Conservation (phyloP, 2,888 invertebrate genomes). For the Reticulitermes lucifugus region DNA sequence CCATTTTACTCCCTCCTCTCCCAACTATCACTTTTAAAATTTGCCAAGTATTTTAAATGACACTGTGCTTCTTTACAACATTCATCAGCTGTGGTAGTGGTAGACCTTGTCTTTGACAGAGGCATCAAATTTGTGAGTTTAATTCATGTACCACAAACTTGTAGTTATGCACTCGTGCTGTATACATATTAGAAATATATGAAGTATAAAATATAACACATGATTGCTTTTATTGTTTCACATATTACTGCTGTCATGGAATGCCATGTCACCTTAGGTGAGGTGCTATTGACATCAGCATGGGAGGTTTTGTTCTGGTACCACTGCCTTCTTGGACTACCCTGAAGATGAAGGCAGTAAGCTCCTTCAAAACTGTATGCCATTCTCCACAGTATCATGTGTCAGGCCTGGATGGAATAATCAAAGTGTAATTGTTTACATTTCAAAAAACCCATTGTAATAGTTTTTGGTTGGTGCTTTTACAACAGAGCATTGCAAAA, state of each 20-base stretch:
- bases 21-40: constrained; percentile 25
- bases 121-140: constrained; percentile 47
- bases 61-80: constrained; percentile 45
- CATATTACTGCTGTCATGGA: not conserved
- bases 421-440: no score
- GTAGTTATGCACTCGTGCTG: constrained; percentile 52
- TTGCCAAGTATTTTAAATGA: constrained; percentile 42
- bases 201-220: constrained; percentile 37
- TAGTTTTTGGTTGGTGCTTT: no score
- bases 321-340: no score
- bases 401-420: no score
- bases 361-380: no score
- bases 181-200: constrained; percentile 52
- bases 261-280: not conserved
- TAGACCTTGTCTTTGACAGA: constrained; percentile 46
- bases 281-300: no score
- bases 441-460: no score
- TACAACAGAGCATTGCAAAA: no score
- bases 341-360: no score
- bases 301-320: no score
- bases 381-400: no score
- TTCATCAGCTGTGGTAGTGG: constrained; percentile 47
- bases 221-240: not conserved
- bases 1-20: constrained; percentile 21
- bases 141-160: constrained; percentile 50